A percentile compares a stretch with the other conserved stretches of the same genome.
These are phyloP conservation scores for Epizoanthus ramosus DNA, from an alignment of 92 coral and sea anemone genomes.

Conservation along the genomic window DNA sequence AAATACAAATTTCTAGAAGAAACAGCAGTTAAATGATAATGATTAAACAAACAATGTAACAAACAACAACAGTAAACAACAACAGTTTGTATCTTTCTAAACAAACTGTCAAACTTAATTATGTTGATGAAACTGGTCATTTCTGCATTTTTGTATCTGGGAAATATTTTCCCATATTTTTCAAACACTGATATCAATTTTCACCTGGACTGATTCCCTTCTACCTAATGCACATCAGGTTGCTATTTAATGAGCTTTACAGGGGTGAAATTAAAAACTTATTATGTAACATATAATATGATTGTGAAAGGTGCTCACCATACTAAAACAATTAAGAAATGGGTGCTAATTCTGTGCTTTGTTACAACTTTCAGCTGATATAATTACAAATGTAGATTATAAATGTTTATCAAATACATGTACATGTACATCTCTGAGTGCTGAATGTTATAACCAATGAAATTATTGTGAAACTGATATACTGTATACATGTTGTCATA, in stretches of 20 bases:
- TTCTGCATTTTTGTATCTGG: no score
- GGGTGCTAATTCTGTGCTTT: no score
- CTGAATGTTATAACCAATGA: neutral
- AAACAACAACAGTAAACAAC: no score
- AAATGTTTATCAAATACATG: neutral
- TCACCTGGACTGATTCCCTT: neutral
- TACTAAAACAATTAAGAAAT: neutral
- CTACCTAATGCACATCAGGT: slow-evolving; percentile 10
- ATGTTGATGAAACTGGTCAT: no score
- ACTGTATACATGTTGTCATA: no score
- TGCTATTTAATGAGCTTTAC: neutral
- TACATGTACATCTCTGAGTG: no score
- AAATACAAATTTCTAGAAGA: no score
- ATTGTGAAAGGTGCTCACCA: neutral
- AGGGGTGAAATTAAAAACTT: neutral
- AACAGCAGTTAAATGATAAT: no score
- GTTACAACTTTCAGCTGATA: neutral
- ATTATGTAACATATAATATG: neutral
- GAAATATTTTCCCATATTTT: no score
- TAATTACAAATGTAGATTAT: neutral
- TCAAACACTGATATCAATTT: neutral
- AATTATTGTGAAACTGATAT: neutral
- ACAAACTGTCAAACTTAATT: no score
- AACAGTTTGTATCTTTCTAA: no score
- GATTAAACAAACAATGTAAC: no score